A percentile compares a stretch with the other conserved stretches of the same genome.
Evolutionary conservation across 2,113 vertebrate genomes (phyloP).

Genomic region (Crotophaga sulcirostris): DNA sequence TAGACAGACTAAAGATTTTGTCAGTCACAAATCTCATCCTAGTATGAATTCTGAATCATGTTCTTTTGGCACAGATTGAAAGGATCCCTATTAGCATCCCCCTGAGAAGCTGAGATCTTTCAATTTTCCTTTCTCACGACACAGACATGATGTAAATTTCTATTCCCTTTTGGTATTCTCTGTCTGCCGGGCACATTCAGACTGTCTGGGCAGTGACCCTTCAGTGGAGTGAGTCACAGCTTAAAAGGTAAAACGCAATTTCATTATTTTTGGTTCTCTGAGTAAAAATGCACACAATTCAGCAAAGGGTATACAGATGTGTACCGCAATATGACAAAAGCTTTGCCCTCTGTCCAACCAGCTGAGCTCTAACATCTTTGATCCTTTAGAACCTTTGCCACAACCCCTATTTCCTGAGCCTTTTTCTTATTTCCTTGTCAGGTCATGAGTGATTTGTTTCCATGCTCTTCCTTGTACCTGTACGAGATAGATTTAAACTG

Average conservation of each 20-base stretch:
- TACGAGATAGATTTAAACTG: background rate
- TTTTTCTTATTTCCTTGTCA: background rate
- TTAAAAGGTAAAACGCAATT: conserved; percentile 41
- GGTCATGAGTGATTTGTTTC: background rate
- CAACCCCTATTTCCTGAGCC: background rate
- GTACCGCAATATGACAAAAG: background rate
- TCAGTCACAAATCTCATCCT: background rate
- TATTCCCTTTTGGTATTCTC: background rate
- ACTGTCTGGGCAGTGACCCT: conserved; percentile 46
- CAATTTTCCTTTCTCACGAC: background rate
- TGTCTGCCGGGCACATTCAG: conserved; percentile 27
- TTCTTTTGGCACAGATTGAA: background rate
- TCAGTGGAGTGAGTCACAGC: conserved; percentile 40
- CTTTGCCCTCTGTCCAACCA: background rate
- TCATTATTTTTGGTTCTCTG: conserved; percentile 14
- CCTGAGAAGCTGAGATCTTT: background rate
- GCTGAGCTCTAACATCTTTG: background rate
- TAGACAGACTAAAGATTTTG: background rate
- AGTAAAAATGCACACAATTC: background rate
- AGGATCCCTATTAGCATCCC: background rate
- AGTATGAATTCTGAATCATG: background rate
- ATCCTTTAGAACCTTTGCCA: background rate
- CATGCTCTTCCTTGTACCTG: background rate
- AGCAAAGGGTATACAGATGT: background rate
- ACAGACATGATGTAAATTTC: conserved; percentile 33